Evolutionary conservation across 2,888 invertebrate species (phyloP).

Genomic region (Helicoverpa assulta): DNA sequence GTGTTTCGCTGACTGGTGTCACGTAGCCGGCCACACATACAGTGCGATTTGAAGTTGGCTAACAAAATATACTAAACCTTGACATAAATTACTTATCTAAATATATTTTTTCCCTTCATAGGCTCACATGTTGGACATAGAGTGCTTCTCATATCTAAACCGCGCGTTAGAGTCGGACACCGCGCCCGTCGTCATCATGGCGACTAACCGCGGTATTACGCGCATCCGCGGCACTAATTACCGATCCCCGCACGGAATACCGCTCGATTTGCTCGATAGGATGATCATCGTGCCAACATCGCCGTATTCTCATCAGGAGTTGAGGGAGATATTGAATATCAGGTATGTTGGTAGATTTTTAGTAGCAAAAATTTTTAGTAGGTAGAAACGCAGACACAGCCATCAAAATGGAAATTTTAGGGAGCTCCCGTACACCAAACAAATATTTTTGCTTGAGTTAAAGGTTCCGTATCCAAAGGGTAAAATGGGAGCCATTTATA

Average conservation of each 20-base stretch:
- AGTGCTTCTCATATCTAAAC: slow-evolving; percentile 99
- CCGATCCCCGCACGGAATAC: slow-evolving; percentile 98
- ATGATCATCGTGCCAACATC: slow-evolving; percentile 98
- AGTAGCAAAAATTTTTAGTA: too few species aligned
- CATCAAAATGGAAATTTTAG: too few species aligned
- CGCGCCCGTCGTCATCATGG: slow-evolving; percentile 99
- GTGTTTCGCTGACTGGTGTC: too few species aligned
- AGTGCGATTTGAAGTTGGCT: too few species aligned
- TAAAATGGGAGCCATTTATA: too few species aligned
- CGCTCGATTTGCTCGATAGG: slow-evolving; percentile 98
- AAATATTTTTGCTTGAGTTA: too few species aligned
- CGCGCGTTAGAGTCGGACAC: slow-evolving; percentile 99
- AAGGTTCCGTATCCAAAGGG: too few species aligned
- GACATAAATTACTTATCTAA: too few species aligned
- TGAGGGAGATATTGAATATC: slow-evolving; percentile 97
- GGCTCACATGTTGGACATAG: slow-evolving; percentile 99
- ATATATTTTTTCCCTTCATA: slow-evolving; percentile 65
- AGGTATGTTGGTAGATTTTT: slow-evolving; percentile 80
- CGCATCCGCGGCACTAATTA: slow-evolving; percentile 98
- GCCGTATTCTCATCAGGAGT: slow-evolving; percentile 96
- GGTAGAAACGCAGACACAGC: too few species aligned
- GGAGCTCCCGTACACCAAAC: too few species aligned
- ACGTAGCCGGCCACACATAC: too few species aligned
- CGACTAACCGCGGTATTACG: slow-evolving; percentile 98
- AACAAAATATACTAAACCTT: too few species aligned